Base-by-base conservation (phyloP, 2,113 vertebrate species). In the Mirounga angustirostris region DNA sequence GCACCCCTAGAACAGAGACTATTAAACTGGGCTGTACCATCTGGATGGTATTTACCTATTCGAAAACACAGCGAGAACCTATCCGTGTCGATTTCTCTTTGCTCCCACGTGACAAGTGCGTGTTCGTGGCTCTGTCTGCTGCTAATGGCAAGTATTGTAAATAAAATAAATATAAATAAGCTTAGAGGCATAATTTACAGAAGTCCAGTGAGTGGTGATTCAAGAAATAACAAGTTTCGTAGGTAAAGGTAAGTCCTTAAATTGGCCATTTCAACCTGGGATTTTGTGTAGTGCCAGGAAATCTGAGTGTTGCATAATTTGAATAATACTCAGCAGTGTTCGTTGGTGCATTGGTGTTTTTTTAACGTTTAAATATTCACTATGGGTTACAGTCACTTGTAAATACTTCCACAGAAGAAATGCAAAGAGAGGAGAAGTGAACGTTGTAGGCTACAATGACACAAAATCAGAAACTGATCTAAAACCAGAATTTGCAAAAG, bases 401-500 rank as follows among this genome's bases (percentile, higher is more conserved):
- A 90, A 93, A 84, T 59, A 67, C 21, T 46, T 91, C 33, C 59
- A 59, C 22, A 95, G 73, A 87, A 87, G 33, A 96, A 93, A 88
- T 76, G 19, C 79, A 61, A 59, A 94, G 36, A 36, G 9, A 58
- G 10, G 28, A 54, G 71, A 46, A 15, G 36, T 43, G 78, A 74
- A 28, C 18, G 1, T n/a, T 80, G 61, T 40, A 91, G 82, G 50
- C 16, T 40, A 86, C 22, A 46, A 30, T 65, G 85, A 36, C 30
- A 24, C 4, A 50, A 94, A 92, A 91, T 84, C n/a, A 88, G 94
- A 97, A 78, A 80, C n/a, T 52, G 43, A 65, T 76, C 36, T 28
- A 73, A 82, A 96, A 61, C 58, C 71, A 19, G 33, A 80, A 95
- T 88, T 93, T 81, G 59, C 61, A 76, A 79, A 96, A 96, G 79